Percentiles rank a stretch among this genome's conserved stretches.
Conservation (phyloP, 2,113 vertebrate species). For the Gallinago jamesoni region DNA sequence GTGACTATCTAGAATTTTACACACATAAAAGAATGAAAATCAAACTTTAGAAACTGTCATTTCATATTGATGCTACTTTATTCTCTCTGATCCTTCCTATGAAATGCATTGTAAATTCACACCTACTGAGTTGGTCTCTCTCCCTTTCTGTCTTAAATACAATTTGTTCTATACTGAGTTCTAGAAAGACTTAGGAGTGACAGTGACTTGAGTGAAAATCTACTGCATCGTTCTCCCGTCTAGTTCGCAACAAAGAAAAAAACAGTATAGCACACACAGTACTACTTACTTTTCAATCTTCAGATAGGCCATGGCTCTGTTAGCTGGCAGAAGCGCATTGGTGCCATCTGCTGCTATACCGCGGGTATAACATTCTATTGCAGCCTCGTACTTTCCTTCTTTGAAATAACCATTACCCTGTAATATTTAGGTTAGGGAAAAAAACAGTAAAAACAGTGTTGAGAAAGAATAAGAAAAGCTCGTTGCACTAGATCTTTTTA, state of each 20-base stretch:
- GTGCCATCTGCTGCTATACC: slow-evolving; percentile 89
- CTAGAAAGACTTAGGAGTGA: background rate
- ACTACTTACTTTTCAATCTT: slow-evolving; percentile 86
- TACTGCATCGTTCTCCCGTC: background rate
- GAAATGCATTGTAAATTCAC: background rate
- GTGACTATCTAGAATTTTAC: background rate
- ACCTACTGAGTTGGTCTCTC: background rate
- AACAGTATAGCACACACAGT: background rate
- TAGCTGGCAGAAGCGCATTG: slow-evolving; percentile 92
- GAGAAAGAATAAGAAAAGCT: background rate
- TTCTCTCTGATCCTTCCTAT: background rate
- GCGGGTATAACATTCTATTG: slow-evolving; percentile 88
- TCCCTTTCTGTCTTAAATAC: background rate
- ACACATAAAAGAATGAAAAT: background rate
- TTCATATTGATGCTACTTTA: background rate
- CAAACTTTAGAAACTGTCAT: background rate
- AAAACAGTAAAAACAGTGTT: fast-evolving
- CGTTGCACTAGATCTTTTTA: background rate
- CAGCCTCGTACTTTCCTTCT: slow-evolving; percentile 91
- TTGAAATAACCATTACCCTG: slow-evolving; percentile 97
- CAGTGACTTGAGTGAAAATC: background rate
- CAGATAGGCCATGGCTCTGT: slow-evolving; percentile 95
- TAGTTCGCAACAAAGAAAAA: background rate
- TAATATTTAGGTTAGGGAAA: background rate
- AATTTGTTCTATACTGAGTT: background rate